Evolutionary conservation across 2,113 vertebrate species (phyloP).

Genomic region (Azemiops feae): DNA sequence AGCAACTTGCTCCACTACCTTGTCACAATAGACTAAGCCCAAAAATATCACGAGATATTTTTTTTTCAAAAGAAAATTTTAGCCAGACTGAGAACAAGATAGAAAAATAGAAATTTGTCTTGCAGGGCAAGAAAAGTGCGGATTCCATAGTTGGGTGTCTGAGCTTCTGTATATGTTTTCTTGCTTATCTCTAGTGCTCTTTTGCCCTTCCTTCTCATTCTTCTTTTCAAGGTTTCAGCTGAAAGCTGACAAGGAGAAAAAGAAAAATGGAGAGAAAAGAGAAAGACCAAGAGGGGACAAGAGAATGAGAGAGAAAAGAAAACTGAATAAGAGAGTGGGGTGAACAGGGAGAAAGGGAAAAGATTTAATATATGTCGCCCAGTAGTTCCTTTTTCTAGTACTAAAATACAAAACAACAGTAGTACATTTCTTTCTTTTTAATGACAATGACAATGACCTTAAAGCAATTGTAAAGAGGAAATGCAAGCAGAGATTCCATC

Average conservation of each 20-base stretch:
- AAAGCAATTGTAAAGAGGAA: neutral
- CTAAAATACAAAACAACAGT: neutral
- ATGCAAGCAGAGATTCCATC: conserved; percentile 11
- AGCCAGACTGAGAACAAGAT: neutral
- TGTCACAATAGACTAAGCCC: neutral
- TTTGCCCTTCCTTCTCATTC: neutral
- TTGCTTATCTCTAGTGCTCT: neutral
- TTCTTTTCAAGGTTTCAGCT: neutral
- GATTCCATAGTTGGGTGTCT: neutral
- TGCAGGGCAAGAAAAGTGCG: neutral
- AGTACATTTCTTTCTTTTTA: neutral
- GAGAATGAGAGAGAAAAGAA: neutral
- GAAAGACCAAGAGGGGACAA: neutral
- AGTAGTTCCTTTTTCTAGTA: neutral
- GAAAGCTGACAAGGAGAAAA: neutral
- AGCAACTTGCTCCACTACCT: neutral
- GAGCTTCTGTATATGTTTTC: neutral
- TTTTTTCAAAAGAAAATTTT: neutral
- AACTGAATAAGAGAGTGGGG: neutral
- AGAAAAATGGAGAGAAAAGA: neutral
- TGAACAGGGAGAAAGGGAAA: neutral
- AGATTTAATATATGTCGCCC: neutral
- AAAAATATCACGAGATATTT: neutral
- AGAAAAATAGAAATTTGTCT: neutral
- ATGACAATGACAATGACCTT: neutral